phyloP scores from a whole-genome alignment of 53 echinoderm and acorn worm species.

The Arbacia lixula region DNA sequence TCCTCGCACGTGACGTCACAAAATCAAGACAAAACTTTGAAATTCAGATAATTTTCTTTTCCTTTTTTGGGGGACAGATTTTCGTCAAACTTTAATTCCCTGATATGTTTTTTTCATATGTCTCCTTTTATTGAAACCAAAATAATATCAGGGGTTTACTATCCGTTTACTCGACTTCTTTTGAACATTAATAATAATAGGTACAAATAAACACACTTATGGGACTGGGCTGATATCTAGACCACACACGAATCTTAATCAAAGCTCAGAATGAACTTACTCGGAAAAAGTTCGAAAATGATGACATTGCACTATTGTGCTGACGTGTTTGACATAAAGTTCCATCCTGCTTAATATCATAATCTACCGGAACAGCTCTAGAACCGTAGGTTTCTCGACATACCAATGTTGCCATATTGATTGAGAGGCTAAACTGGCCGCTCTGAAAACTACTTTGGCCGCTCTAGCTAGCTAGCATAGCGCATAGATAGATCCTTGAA shows the following conservation, averaged over 20 bases:
- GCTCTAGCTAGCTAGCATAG: too few relatives aligned
- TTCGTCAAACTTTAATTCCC: not conserved
- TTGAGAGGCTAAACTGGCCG: too few relatives aligned
- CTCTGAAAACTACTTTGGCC: too few relatives aligned
- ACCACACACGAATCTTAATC: not conserved
- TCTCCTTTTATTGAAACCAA: too few relatives aligned
- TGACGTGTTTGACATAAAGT: not conserved
- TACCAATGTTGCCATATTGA: constrained; percentile 33
- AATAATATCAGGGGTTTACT: not conserved
- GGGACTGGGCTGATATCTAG: not conserved
- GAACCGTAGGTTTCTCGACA: constrained; percentile 51
- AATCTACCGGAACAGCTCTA: constrained; percentile 19
- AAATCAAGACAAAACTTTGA: not conserved
- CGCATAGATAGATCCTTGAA: too few relatives aligned
- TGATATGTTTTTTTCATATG: not conserved
- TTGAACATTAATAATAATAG: not conserved
- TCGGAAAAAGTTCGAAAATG: constrained; percentile 16
- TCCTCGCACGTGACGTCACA: too few relatives aligned
- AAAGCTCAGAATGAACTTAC: constrained; percentile 8
- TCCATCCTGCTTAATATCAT: constrained; percentile 33
- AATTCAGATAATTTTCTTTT: not conserved
- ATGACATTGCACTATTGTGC: constrained; percentile 1
- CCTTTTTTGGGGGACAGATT: not conserved
- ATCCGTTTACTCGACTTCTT: not conserved
- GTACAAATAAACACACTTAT: not conserved